Conservation (phyloP, 2,797 vertebrate genomes). For the Myiotriccus ornatus region DNA sequence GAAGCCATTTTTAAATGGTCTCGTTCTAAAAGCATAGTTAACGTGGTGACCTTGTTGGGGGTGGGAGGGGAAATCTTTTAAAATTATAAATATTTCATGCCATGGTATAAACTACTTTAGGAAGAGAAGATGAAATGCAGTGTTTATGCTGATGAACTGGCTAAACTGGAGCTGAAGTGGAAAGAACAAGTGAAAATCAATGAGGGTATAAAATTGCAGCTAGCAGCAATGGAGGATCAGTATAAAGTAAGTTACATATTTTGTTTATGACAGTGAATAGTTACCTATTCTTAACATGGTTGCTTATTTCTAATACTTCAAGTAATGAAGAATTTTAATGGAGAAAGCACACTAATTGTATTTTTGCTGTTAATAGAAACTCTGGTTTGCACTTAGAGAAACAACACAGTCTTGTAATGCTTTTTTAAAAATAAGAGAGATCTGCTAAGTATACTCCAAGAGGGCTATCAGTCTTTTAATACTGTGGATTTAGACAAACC, state of each 20-base stretch:
- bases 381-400: not conserved
- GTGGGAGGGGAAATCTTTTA: not conserved
- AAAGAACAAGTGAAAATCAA: slow-evolving; percentile 93
- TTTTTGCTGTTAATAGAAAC: not conserved
- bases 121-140: slow-evolving; percentile 91
- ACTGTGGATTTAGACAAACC: not conserved
- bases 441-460: not conserved
- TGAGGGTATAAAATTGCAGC: slow-evolving; percentile 86
- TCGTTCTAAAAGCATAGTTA: not conserved
- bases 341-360: not conserved
- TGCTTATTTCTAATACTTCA: not conserved
- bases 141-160: slow-evolving; percentile 90
- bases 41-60: not conserved
- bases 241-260: slow-evolving; percentile 82
- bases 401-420: not conserved
- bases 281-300: not conserved
- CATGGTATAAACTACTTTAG: slow-evolving; percentile 66
- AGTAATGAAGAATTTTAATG: not conserved
- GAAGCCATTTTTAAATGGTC: not conserved
- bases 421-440: not conserved
- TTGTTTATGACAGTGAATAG: not conserved
- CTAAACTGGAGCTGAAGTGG: slow-evolving; percentile 92
- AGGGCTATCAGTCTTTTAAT: not conserved
- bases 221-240: slow-evolving; percentile 87
- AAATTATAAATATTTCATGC: not conserved